Percentiles rank a stretch among this genome's conserved stretches.
Conservation (phyloP, 2,113 vertebrate species). For the Melanerpes formicivorus region DNA sequence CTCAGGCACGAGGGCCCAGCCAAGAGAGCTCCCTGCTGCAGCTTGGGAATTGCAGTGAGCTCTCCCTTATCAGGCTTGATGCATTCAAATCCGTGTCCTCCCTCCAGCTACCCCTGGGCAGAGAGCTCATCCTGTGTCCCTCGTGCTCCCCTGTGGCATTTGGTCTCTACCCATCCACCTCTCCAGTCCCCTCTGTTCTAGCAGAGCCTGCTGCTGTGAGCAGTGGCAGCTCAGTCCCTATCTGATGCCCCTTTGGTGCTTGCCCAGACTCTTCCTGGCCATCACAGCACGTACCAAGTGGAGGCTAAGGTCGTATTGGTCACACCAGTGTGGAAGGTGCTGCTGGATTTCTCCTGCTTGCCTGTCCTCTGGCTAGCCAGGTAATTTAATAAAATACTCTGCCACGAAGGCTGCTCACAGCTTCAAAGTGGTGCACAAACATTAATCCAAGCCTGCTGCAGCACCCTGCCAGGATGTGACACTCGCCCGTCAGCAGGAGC, state of each 20-base stretch:
- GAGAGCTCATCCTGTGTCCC: not conserved
- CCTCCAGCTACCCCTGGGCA: slow-evolving; percentile 13
- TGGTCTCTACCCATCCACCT: not conserved
- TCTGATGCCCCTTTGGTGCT: not conserved
- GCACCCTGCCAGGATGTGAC: slow-evolving; percentile 28
- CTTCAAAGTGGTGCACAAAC: not conserved
- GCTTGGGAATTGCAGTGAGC: not conserved
- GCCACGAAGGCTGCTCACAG: not conserved
- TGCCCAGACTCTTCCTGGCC: not conserved
- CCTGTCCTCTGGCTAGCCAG: not conserved
- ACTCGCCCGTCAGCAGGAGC: not conserved
- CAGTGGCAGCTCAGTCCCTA: not conserved
- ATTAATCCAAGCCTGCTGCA: slow-evolving; percentile 9
- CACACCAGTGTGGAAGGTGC: not conserved
- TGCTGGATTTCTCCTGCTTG: not conserved
- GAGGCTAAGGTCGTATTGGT: not conserved
- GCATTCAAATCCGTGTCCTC: not conserved
- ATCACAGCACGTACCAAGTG: accelerated
- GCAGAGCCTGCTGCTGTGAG: not conserved
- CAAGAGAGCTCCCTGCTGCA: not conserved
- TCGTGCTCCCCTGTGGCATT: not conserved
- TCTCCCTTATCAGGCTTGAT: not conserved
- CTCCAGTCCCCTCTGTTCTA: not conserved
- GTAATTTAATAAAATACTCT: slow-evolving; percentile 12
- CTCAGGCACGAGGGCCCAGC: not conserved